These are phyloP conservation scores for Rhinolophus ferrumequinum DNA, from an alignment of 2,113 vertebrate species.

Conservation along the genomic window DNA sequence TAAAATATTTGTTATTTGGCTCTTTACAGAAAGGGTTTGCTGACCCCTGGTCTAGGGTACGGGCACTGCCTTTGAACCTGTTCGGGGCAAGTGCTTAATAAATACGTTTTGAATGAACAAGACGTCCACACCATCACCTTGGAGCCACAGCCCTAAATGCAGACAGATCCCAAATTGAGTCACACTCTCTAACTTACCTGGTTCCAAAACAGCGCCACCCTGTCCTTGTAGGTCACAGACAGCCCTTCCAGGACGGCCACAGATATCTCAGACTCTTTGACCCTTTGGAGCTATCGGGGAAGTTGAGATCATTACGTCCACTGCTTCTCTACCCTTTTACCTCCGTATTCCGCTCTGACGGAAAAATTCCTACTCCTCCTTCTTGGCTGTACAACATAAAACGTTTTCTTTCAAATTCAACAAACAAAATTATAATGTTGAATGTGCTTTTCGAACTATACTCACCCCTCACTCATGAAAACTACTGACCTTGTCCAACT, in stretches of 20 bases:
- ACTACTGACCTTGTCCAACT: neutral
- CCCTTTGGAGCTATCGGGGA: neutral
- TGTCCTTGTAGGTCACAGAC: neutral
- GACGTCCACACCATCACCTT: neutral
- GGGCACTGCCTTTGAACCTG: neutral
- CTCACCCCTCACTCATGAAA: neutral
- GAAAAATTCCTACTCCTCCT: neutral
- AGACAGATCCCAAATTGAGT: neutral
- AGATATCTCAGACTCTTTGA: neutral
- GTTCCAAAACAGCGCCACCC: neutral
- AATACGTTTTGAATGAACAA: neutral
- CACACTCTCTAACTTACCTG: neutral
- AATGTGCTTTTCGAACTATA: constrained; percentile 18
- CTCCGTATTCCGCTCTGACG: neutral
- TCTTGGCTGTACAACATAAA: neutral
- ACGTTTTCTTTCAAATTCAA: neutral
- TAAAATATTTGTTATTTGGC: neutral
- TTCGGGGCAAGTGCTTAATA: neutral
- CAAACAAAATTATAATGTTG: neutral
- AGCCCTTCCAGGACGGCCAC: neutral
- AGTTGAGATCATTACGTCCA: neutral
- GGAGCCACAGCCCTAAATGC: neutral
- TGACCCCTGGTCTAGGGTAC: neutral
- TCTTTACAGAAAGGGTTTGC: neutral
- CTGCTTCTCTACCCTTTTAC: neutral